phyloP scores from a whole-genome alignment of 2,113 vertebrate genomes.

The Halcyon malimbica region DNA sequence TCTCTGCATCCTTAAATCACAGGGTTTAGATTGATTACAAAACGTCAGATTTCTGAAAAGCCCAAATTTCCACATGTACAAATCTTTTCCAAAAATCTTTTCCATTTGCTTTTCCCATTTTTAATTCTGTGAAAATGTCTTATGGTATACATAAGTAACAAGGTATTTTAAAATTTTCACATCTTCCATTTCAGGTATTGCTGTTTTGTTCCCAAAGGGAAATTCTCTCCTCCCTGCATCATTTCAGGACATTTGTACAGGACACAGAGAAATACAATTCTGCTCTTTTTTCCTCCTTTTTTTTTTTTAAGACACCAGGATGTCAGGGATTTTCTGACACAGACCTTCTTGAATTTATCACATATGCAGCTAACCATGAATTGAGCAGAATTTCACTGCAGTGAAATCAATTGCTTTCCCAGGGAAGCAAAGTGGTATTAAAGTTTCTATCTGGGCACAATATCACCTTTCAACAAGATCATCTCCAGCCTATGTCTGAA shows the following conservation, averaged over 20 bases:
- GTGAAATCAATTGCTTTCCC: not conserved
- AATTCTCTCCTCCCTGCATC: not conserved
- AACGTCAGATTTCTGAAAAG: not conserved
- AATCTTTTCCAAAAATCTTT: not conserved
- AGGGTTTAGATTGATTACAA: not conserved
- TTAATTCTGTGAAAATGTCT: not conserved
- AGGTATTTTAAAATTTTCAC: not conserved
- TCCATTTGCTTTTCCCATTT: not conserved
- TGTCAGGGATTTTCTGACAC: not conserved
- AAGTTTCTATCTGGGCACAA: not conserved
- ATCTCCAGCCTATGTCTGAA: not conserved
- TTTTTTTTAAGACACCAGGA: not conserved
- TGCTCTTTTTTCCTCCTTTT: not conserved
- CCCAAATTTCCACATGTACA: not conserved
- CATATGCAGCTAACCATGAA: not conserved
- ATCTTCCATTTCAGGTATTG: not conserved
- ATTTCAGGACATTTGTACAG: not conserved
- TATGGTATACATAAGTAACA: not conserved
- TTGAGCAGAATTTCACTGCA: not conserved
- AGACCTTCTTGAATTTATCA: not conserved
- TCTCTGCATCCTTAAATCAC: not conserved
- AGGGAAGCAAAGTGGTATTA: not conserved
- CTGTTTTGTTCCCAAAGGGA: not conserved
- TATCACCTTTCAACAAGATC: not conserved
- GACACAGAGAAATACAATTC: not conserved